phyloP scores from a whole-genome alignment of 2,113 vertebrate species.

The Numenius arquata region DNA sequence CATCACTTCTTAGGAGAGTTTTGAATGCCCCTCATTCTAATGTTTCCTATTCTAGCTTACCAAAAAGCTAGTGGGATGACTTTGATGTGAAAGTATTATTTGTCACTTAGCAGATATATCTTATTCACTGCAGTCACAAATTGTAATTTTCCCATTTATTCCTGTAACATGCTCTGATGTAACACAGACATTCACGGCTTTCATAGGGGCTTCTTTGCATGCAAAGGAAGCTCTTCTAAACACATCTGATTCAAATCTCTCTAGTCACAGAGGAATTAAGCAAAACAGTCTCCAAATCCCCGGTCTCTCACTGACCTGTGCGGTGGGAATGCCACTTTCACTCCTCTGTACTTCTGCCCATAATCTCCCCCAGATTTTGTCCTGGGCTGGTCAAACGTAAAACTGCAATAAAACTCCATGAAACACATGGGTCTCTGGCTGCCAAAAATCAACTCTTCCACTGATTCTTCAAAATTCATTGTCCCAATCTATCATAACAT shows the following conservation, averaged over 20 bases:
- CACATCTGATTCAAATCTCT: not conserved
- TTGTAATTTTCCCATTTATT: not conserved
- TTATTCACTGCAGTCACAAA: not conserved
- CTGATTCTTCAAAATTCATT: not conserved
- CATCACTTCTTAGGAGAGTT: not conserved
- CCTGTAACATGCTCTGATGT: not conserved
- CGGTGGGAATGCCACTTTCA: not conserved
- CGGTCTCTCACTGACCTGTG: not conserved
- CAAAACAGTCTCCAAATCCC: not conserved
- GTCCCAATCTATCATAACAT: not conserved
- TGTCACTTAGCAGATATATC: not conserved
- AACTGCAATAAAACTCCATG: not conserved
- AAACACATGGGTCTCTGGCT: not conserved
- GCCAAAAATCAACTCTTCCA: not conserved
- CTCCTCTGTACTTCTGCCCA: not conserved
- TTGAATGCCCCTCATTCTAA: not conserved
- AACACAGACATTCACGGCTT: not conserved
- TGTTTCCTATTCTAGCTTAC: not conserved
- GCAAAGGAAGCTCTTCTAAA: not conserved
- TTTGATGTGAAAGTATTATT: not conserved
- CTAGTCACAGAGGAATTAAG: not conserved
- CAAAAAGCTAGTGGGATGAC: not conserved
- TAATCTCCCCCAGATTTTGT: not conserved
- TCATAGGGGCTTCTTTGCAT: not conserved
- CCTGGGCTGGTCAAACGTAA: not conserved